Evolutionary conservation across 2,113 vertebrate species (phyloP).

Genomic region (Notiomystis cincta): DNA sequence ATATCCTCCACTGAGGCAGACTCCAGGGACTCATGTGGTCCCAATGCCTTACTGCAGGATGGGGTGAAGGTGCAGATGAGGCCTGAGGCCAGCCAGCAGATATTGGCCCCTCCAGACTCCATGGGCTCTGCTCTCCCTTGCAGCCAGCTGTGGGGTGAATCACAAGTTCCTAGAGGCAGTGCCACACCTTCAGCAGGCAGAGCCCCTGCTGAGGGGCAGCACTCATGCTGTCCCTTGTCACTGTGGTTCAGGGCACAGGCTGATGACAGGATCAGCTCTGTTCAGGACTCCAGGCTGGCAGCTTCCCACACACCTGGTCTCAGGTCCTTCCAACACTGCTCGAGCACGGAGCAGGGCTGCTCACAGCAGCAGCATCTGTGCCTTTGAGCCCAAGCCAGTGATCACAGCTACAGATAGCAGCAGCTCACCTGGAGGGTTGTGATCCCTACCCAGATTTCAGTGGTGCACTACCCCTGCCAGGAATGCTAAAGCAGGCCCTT

Average conservation of each 20-base stretch:
- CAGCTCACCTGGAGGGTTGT: not conserved
- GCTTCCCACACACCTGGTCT: not conserved
- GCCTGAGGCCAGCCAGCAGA: not conserved
- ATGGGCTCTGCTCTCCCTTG: not conserved
- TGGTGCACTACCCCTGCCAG: not conserved
- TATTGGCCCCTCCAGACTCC: not conserved
- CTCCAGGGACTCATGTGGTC: accelerated
- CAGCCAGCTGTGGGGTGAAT: not conserved
- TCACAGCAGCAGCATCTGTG: not conserved
- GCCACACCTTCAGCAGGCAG: not conserved
- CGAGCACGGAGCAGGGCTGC: not conserved
- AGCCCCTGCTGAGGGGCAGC: not conserved
- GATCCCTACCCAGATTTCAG: not conserved
- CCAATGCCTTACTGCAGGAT: not conserved
- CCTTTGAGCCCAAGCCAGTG: not conserved
- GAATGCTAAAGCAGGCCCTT: not conserved
- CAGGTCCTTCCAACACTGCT: not conserved
- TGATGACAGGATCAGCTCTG: not conserved
- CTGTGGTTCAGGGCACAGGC: not conserved
- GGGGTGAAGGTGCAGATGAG: not conserved
- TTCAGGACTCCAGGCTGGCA: not conserved
- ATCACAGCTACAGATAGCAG: not conserved
- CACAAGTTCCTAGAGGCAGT: not conserved
- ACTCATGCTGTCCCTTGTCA: not conserved
- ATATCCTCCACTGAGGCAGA: not conserved